Evolutionary conservation across 2,113 vertebrate species (phyloP).

Genomic region (Rhombomys opimus): DNA sequence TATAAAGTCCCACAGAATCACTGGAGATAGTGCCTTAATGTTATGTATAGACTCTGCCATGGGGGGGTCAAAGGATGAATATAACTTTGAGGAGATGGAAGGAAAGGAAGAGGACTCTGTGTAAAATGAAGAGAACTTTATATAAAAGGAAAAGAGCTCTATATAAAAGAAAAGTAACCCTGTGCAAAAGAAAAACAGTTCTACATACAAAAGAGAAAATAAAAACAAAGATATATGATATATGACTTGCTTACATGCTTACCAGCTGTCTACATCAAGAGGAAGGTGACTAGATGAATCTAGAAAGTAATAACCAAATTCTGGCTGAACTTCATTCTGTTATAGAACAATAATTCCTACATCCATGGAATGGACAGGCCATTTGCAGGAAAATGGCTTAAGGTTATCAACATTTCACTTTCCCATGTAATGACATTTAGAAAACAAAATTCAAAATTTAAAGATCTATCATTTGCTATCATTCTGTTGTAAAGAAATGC

Average conservation of each 20-base stretch:
- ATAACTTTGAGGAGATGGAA: background rate
- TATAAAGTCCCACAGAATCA: background rate
- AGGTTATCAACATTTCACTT: background rate
- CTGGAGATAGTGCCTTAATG: background rate
- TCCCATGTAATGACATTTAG: slow-evolving; percentile 15
- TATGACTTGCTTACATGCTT: background rate
- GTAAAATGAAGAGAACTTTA: background rate
- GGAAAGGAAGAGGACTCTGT: background rate
- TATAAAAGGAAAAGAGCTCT: background rate
- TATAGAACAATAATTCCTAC: background rate
- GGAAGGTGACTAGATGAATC: background rate
- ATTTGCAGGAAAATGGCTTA: background rate
- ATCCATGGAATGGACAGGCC: background rate
- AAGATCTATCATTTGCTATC: background rate
- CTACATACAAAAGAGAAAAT: background rate
- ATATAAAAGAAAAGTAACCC: background rate
- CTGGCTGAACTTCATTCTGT: background rate
- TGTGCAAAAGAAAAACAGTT: background rate
- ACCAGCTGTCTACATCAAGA: background rate
- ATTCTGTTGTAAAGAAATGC: slow-evolving; percentile 9
- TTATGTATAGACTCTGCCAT: background rate
- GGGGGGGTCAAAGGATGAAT: background rate
- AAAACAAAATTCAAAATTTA: slow-evolving; percentile 15
- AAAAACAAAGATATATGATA: background rate
- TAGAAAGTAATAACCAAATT: background rate